These are phyloP conservation scores for Actinemys pallida DNA, from an alignment of 2,113 vertebrate genomes.

Conservation along the genomic window DNA sequence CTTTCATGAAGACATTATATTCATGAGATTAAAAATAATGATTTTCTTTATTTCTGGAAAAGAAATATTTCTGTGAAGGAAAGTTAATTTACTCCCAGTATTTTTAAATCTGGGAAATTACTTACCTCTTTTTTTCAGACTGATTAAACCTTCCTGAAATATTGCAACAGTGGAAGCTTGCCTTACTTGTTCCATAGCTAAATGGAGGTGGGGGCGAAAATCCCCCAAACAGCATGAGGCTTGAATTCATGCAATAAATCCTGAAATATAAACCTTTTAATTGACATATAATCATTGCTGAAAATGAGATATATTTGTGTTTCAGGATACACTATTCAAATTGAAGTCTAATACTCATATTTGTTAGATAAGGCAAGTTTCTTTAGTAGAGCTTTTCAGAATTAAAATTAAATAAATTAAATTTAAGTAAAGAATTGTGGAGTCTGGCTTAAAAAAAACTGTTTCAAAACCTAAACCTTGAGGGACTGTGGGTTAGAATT, in stretches of 20 bases:
- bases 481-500: background rate
- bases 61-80: background rate
- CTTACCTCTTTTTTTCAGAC: background rate
- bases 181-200: background rate
- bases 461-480: background rate
- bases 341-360: background rate
- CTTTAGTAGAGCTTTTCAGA: background rate
- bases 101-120: background rate
- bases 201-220: background rate
- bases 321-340: background rate
- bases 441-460: background rate
- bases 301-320: background rate
- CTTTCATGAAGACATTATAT: background rate
- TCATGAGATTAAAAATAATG: background rate
- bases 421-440: background rate
- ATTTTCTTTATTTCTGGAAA: background rate
- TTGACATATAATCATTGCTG: background rate
- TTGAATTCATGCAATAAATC: background rate
- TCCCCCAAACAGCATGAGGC: background rate
- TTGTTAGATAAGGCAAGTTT: background rate
- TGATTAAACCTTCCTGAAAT: constrained; percentile 22
- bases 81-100: background rate
- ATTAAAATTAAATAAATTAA: background rate
- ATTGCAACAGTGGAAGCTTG: background rate
- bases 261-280: background rate